A percentile compares a stretch with the other conserved stretches of the same genome.
Conservation (phyloP, 2,113 vertebrate genomes). For the Bettongia penicillata region DNA sequence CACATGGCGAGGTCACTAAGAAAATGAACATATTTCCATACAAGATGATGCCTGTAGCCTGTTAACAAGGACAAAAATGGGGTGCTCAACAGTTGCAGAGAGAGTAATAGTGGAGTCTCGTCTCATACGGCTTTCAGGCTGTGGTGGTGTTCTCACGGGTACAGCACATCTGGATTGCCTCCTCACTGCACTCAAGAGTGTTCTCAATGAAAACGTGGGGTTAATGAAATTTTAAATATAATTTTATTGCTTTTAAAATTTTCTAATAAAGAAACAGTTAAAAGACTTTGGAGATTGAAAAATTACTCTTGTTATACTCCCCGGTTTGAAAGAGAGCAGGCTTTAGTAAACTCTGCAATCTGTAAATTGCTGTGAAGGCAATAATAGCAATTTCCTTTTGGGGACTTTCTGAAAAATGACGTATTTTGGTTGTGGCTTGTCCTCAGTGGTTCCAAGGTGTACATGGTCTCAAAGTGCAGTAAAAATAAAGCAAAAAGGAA, state of each 20-base stretch:
- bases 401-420: neutral
- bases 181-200: constrained; percentile 36
- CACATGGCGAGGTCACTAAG: fast-evolving
- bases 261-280: constrained; percentile 66
- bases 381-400: neutral
- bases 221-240: constrained; percentile 42
- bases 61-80: neutral
- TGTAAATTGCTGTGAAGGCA: neutral
- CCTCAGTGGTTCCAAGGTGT: neutral
- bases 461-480: neutral
- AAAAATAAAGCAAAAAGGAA: constrained; percentile 18
- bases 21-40: neutral
- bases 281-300: constrained; percentile 62
- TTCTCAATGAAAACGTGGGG: constrained; percentile 36
- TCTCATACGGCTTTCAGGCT: neutral
- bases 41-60: neutral
- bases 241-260: constrained; percentile 54
- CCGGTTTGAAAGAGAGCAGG: constrained; percentile 56
- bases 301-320: constrained; percentile 55
- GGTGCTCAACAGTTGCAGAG: neutral
- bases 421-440: constrained; percentile 20
- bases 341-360: constrained; percentile 49
- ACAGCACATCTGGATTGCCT: constrained; percentile 48
- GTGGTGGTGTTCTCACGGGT: neutral
- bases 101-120: neutral